phyloP scores from a whole-genome alignment of 2,888 invertebrate genomes.

The Lucinisca nassula region DNA sequence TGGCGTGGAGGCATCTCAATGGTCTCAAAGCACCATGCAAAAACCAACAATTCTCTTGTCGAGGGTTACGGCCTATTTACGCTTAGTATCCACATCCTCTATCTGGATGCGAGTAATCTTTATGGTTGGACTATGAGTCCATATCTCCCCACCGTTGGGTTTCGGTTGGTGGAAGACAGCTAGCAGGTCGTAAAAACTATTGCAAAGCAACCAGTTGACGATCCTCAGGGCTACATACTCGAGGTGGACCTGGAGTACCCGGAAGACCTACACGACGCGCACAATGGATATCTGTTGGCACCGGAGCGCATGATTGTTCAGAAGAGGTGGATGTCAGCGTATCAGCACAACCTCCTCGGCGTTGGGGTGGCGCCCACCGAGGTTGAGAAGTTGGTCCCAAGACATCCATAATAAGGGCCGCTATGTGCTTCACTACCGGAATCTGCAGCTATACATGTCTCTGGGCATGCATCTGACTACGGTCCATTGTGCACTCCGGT shows the following conservation, averaged over 20 bases:
- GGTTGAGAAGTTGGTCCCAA: slow-evolving; percentile 69
- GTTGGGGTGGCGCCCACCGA: neutral
- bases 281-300: neutral
- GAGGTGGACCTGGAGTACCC: slow-evolving; percentile 24
- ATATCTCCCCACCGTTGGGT: slow-evolving; percentile 72
- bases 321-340: too few species aligned
- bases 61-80: slow-evolving; percentile 74
- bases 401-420: too few species aligned
- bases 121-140: slow-evolving; percentile 78
- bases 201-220: neutral
- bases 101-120: slow-evolving; percentile 66
- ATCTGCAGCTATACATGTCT: slow-evolving; percentile 81
- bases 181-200: too few species aligned
- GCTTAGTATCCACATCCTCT: slow-evolving; percentile 66
- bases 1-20: too few species aligned
- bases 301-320: neutral
- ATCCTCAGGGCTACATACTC: neutral
- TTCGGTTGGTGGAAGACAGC: neutral
- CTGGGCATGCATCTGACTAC: neutral
- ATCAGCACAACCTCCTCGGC: slow-evolving; percentile 4
- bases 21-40: too few species aligned
- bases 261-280: neutral
- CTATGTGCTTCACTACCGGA: too few species aligned
- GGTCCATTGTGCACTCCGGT: neutral
- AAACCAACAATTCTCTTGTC: slow-evolving; percentile 74